Conservation (phyloP, 2,113 vertebrate genomes). For the Vulpes vulpes region DNA sequence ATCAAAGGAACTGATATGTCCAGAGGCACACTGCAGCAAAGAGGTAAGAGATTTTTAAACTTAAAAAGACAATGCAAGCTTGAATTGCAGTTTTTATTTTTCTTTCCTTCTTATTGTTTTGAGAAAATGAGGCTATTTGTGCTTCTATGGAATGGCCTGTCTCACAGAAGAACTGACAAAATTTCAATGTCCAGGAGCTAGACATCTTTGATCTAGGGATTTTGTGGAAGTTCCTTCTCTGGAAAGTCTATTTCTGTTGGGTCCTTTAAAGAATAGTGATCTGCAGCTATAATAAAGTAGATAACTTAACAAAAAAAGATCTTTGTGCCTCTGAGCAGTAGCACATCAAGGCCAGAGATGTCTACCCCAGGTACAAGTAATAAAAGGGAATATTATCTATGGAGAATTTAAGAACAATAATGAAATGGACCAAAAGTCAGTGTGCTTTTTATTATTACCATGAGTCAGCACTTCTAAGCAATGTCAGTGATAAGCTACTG, state of each 20-base stretch:
- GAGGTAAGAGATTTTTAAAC: conserved; percentile 31
- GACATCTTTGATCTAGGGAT: conserved; percentile 8
- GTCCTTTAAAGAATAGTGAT: conserved; percentile 30
- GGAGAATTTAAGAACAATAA: conserved; percentile 60
- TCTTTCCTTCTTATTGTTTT: background rate
- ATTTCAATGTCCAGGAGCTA: conserved; percentile 26
- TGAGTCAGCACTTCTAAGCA: background rate
- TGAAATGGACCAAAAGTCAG: background rate
- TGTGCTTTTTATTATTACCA: background rate
- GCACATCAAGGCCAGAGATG: background rate
- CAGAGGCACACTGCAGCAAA: background rate
- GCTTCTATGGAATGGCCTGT: background rate
- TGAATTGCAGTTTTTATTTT: background rate
- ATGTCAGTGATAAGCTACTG: background rate
- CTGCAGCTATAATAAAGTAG: conserved; percentile 12
- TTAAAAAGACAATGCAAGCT: background rate
- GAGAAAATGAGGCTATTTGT: conserved; percentile 46
- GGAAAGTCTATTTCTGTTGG: conserved; percentile 52
- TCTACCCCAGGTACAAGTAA: background rate
- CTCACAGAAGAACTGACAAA: background rate
- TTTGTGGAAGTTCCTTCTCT: conserved; percentile 28
- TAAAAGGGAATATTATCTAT: background rate
- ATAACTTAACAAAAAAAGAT: background rate
- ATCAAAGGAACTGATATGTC: background rate
- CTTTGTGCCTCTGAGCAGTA: background rate